Base-by-base conservation (phyloP, 2,888 invertebrate genomes). In the Tetragnatha montana region DNA sequence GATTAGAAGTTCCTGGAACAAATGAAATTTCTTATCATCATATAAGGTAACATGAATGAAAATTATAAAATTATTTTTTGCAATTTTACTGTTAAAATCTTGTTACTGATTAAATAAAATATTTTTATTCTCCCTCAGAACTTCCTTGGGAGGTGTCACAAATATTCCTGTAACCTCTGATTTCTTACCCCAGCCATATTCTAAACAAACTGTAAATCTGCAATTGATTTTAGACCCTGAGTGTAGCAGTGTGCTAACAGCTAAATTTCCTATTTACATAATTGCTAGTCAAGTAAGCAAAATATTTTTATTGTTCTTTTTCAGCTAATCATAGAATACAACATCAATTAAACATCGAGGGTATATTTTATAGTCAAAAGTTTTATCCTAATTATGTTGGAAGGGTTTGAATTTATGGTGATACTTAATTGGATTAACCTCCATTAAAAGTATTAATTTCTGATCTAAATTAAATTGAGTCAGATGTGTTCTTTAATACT, bases 151-250 rank as follows among this genome's bases (percentile, higher is more conserved):
- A 7, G 89, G 89, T 22, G 0, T 79, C 12, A 90, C 89, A 35
- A 22, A 22, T 14, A 70, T 90, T n/a, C 89, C 89, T 51, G 47
- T 83, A 6, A 82, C 17, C 35, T 49, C 80, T 6, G 73, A 83
- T 51, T 73, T 73, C 7, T 19, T 83, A 22, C 86, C 82, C 4
- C 69, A 71, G 21, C n/a, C 22, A 6, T 70, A 81, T 8, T 60
- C 19, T 12, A 70, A 35, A 17, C 81, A 81, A 19, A 73, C 86
- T 22, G 86, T 91, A 0, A 70, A 81, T 70, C 22, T 92, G 10
- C 87, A 91, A 0, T 70, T 92, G 49, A 88, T 91, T 50, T 70
- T 92, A 7, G 92, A 92, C 80, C 92, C 92, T 3, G 89, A 92
- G 76, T 92, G 92, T 83, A 91, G 91, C 69, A 87, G 88, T 69